phyloP scores from a whole-genome alignment of 2,888 invertebrate genomes.

The Tetragonisca angustula region DNA sequence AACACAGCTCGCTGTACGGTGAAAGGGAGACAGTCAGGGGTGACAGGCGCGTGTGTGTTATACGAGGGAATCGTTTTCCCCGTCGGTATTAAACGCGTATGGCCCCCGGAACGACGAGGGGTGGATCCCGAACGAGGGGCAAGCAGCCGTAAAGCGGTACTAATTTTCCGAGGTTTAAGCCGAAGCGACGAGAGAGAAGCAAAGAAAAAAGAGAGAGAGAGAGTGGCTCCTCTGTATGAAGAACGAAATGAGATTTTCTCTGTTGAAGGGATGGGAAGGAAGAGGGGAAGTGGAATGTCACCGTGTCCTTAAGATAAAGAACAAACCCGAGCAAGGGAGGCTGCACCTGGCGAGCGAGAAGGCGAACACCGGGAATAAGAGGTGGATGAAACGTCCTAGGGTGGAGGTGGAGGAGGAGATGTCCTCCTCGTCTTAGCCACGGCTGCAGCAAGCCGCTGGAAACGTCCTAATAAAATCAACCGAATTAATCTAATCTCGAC shows the following conservation, averaged over 20 bases:
- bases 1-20: neutral
- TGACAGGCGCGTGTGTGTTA: slow-evolving; percentile 8
- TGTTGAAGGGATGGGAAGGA: too few relatives aligned
- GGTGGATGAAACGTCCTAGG: slow-evolving; percentile 27
- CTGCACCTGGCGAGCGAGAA: slow-evolving; percentile 61
- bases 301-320: slow-evolving; percentile 74
- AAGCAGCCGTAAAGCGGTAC: slow-evolving; percentile 78
- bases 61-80: neutral
- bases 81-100: slow-evolving; percentile 37
- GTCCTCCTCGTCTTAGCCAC: slow-evolving; percentile 16
- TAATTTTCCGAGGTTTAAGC: slow-evolving; percentile 73
- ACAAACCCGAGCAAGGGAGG: slow-evolving; percentile 54
- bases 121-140: slow-evolving; percentile 63
- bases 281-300: slow-evolving; percentile 67
- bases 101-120: slow-evolving; percentile 23
- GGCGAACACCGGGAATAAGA: slow-evolving; percentile 5
- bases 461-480: slow-evolving; percentile 79
- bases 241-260: slow-evolving; percentile 71
- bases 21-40: neutral
- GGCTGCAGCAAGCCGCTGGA: slow-evolving; percentile 56
- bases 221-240: slow-evolving; percentile 57
- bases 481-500: slow-evolving; percentile 79
- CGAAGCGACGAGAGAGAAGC: slow-evolving; percentile 4
- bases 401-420: neutral
- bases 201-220: slow-evolving; percentile 13